Evolutionary conservation across 2,113 vertebrate genomes (phyloP), one percentile per base, ranked within the genome.

Genomic region (Psilopogon haemacephalus): DNA sequence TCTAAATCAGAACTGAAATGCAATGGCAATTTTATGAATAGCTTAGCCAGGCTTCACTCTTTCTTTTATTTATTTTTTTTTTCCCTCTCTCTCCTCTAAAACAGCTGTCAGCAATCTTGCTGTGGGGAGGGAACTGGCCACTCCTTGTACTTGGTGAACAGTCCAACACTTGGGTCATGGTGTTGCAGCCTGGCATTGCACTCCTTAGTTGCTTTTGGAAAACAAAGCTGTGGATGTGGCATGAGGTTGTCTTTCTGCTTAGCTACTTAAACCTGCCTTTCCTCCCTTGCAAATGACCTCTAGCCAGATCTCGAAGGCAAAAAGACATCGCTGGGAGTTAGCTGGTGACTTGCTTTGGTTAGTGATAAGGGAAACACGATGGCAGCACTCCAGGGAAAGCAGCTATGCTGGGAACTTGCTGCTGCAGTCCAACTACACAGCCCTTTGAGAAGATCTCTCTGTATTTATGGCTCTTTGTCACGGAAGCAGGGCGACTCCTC

Each of bases 221-320:
- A 88, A 54, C 18, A 69, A 92, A 71, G 80, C 69, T 0, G 3
- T 56, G 54, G 72, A 91, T 92, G 62, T 84, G 72, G 72, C 75
- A 60, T 74, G 71, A 52, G 52, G 75, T 70, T 3, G 3, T 68
- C 20, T 59, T 30, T n/a, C 72, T 58, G 28, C 60, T 76, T 78
- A 59, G 63, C 78, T 78, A 19, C 40, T 52, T 32, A 35, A 71
- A n/a, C 68, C 42, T 71, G 56, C 44, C 30, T 86, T 78, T 91
- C 78, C 78, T 84, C n/a, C 28, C 24, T 94, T 88, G 87, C 54
- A 56, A 72, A 94, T 94, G 94, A 95, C 95, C 82, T 96, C 93
- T 94, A 78, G 86, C 87, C 50, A 40, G 85, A 87, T 86, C 54
- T 54, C 56, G 78, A 83, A 95, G 79, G 87, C 87, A 86, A 68